Conservation (phyloP, 2,113 vertebrate genomes). For the Macrotus californicus region DNA sequence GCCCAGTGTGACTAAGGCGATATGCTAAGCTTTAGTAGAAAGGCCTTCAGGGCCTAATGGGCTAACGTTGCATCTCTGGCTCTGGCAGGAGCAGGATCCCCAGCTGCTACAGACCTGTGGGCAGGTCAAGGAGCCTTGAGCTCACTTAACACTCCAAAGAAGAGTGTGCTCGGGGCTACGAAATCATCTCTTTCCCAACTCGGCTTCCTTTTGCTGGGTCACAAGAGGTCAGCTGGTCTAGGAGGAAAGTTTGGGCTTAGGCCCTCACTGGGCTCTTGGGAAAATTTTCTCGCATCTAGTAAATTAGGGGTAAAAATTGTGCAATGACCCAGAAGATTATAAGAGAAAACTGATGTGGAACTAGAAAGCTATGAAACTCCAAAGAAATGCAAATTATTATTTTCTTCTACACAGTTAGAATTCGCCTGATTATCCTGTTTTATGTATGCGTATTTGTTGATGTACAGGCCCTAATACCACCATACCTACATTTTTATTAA, state of each 20-base stretch:
- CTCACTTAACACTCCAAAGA: background rate
- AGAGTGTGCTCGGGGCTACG: background rate
- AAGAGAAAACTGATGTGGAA: background rate
- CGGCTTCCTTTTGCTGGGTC: background rate
- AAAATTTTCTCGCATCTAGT: slow-evolving; percentile 18
- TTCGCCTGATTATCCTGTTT: background rate
- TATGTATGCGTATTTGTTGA: background rate
- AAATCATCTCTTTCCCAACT: background rate
- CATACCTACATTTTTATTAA: background rate
- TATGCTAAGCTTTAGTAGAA: background rate
- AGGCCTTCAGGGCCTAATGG: background rate
- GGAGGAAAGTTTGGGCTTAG: background rate
- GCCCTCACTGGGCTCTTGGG: background rate
- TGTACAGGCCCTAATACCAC: background rate
- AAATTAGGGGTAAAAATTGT: background rate
- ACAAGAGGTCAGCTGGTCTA: background rate
- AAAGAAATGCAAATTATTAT: background rate
- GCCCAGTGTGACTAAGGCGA: background rate
- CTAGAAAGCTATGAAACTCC: background rate
- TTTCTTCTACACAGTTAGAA: background rate
- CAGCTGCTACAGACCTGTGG: fast-evolving
- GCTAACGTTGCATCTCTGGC: background rate
- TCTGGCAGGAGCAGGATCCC: background rate
- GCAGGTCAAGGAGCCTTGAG: no score
- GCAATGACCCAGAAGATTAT: background rate